phyloP scores from a whole-genome alignment of 2,797 vertebrate genomes.

The Buceros bicornis region DNA sequence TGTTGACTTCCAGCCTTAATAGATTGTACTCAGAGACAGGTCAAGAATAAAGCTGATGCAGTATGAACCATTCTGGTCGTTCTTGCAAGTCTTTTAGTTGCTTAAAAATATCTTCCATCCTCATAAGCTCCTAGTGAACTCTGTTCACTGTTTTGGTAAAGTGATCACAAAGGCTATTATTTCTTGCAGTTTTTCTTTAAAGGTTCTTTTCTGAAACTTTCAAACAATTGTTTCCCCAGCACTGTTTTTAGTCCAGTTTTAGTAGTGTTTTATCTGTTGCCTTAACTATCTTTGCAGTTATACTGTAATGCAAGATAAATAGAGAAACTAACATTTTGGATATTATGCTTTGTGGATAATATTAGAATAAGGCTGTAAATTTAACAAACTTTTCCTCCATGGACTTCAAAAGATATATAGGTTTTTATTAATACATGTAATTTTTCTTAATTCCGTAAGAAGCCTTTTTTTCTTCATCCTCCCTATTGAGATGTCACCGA shows the following conservation, averaged over 20 bases:
- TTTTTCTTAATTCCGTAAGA: constrained; percentile 24
- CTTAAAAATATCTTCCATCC: neutral
- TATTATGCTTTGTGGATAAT: neutral
- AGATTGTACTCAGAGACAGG: neutral
- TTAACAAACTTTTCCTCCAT: neutral
- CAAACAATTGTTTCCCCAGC: neutral
- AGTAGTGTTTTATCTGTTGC: neutral
- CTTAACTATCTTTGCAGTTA: neutral
- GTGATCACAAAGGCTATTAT: neutral
- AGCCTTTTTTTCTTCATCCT: neutral
- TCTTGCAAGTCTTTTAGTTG: neutral
- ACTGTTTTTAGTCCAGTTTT: neutral
- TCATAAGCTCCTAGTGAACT: neutral
- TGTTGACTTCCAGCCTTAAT: neutral
- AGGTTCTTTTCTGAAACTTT: neutral
- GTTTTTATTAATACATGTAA: neutral
- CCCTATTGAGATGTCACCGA: constrained; percentile 16
- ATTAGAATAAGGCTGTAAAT: neutral
- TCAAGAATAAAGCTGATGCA: neutral
- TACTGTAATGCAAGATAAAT: neutral
- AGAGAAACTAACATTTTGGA: neutral
- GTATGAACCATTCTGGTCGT: neutral
- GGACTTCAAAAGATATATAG: neutral
- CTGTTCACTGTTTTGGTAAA: neutral
- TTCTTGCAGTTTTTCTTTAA: neutral